Base-by-base conservation (phyloP, 1,140 invertebrate species). In the Gyrodactylus bullatarudis region DNA sequence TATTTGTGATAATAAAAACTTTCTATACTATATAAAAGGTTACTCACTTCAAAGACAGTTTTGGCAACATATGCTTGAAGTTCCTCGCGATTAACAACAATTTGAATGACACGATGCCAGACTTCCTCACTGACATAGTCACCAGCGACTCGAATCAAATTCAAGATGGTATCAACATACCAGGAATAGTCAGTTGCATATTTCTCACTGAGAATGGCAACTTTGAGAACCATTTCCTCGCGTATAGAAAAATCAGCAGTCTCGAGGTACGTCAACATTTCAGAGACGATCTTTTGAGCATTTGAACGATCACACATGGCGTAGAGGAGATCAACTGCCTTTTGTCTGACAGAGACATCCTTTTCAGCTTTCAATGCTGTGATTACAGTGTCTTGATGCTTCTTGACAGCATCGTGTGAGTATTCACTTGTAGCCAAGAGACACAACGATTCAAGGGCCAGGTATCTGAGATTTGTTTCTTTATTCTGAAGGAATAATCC, bases 221-320 rank as follows among this genome's bases (percentile, higher is more conserved):
- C 93, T 84, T 99, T 99, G 8, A 99, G 83, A 19, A 96, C 95
- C 94, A 99, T 98, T 84, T 99, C 95, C 83, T 99, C 95, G 77
- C 94, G 85, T 77, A 99, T 99, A 22, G 94, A 97, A 82, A 99
- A 99, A 83, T 99, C 95, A 26, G 95, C 94, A 20, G 92, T 94
- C 84, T 99, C 94, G 74, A 99, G 83, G 80, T 99, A 99, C 78
- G 91, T 89, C 54, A 99, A 83, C 95, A 99, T 99, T 83, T 99
- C 94, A 79, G 93, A 89, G 0, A 99, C 95, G 80, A 99, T 99
- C 83, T 98, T 92, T 81, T 96, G 93, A 20, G 94, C 91, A 83
- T 99, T 99, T 73, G 89, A 91, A 77, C 94, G 89, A 81, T 99
- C 95, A 83, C 95, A 99, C 94, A 99, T 98, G 20, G 95, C 95